Conservation (phyloP, 2,113 vertebrate species). For the Callorhinus ursinus region DNA sequence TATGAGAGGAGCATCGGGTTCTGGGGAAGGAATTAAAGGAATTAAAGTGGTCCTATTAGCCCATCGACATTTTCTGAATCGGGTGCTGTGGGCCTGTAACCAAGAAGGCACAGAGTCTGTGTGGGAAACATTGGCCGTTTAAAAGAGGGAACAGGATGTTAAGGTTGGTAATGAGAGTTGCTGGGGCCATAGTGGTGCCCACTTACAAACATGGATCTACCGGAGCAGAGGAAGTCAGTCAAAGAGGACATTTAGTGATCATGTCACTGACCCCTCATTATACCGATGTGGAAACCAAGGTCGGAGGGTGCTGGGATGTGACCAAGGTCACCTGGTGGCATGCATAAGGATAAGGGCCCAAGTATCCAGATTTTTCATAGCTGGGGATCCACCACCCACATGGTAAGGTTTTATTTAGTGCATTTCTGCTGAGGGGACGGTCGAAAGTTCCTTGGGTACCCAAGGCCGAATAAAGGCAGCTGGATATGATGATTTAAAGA, state of each 20-base stretch:
- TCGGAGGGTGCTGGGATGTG: background rate
- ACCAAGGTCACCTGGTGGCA: background rate
- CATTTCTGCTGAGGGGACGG: background rate
- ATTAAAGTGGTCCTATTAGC: background rate
- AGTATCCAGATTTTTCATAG: background rate
- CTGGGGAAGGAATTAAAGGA: background rate
- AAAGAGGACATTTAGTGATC: background rate
- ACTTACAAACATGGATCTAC: background rate
- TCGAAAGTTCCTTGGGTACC: background rate
- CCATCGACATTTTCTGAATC: background rate
- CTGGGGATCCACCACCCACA: background rate
- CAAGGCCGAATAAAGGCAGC: background rate
- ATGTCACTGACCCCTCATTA: background rate
- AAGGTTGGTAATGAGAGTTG: background rate
- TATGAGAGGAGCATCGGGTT: background rate
- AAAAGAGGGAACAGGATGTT: background rate
- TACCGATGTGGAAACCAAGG: background rate
- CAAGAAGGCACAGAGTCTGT: background rate
- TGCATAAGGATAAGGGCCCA: background rate
- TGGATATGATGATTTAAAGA: background rate
- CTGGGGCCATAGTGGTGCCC: background rate
- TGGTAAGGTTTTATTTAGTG: background rate
- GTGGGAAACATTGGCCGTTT: background rate
- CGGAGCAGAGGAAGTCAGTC: background rate
- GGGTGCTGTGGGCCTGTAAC: background rate